Conservation (phyloP, 2,113 vertebrate genomes). For the Oncorhynchus mykiss region DNA sequence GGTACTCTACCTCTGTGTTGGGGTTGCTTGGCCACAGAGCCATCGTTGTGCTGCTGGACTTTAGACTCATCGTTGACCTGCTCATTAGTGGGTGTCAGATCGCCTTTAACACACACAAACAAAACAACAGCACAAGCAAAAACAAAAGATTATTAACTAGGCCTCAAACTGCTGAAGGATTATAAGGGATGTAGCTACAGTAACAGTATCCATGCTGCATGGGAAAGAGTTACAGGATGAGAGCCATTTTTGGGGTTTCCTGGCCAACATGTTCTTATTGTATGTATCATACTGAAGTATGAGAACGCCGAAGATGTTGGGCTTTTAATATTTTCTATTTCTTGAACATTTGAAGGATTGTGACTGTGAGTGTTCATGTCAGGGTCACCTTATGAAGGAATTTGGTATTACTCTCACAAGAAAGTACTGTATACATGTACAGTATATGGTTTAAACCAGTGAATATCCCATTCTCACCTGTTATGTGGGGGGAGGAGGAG, state of each 20-base stretch:
- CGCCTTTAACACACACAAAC: constrained; percentile 71
- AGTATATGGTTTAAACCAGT: too few species aligned
- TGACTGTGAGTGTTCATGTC: not conserved
- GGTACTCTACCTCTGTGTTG: constrained; percentile 51
- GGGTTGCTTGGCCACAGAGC: constrained; percentile 64
- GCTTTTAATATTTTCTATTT: not conserved
- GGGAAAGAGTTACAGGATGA: not conserved
- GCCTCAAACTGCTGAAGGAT: constrained; percentile 30
- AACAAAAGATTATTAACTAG: constrained; percentile 56
- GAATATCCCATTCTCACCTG: constrained; percentile 74
- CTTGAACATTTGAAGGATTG: not conserved
- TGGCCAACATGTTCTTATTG: too few species aligned
- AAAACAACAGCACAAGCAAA: constrained; percentile 18
- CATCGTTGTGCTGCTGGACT: constrained; percentile 76
- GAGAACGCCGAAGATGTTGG: not conserved
- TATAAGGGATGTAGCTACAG: not conserved
- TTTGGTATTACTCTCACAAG: too few species aligned
- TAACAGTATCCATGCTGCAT: not conserved
- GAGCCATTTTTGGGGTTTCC: not conserved
- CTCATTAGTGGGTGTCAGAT: constrained; percentile 77
- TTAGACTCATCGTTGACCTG: constrained; percentile 82
- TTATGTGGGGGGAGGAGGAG: constrained; percentile 91
- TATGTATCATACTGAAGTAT: too few species aligned
- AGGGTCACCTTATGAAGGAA: not conserved
- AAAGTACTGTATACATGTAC: too few species aligned